Conservation (phyloP, 2,797 vertebrate genomes). For the Kryptopterus vitreolus region DNA sequence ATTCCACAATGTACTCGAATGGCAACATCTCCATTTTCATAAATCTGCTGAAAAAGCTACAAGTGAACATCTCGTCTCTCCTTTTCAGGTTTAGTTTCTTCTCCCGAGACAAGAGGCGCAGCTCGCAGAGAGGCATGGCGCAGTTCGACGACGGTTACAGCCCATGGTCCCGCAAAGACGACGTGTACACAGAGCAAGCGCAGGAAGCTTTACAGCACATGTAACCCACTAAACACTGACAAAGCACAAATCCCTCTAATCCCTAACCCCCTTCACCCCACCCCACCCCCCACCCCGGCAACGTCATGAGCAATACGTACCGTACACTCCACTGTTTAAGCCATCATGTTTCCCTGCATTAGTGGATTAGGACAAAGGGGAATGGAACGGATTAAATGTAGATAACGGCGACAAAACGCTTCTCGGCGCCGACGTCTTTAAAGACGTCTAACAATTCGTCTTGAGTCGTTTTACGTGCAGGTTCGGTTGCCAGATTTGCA, state of each 20-base stretch:
- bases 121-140: conserved; percentile 71
- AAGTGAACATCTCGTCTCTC: conserved; percentile 8
- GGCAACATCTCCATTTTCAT: too few species aligned
- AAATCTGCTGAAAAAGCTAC: neutral
- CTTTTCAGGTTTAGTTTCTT: conserved; percentile 95
- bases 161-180: conserved; percentile 82
- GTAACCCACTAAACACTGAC: conserved; percentile 66
- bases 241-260: conserved; percentile 44
- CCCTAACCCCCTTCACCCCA: conserved; percentile 39
- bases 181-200: conserved; percentile 89
- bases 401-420: conserved; percentile 6
- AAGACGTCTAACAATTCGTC: conserved; percentile 8
- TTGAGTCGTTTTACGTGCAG: neutral
- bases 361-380: conserved; percentile 12
- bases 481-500: neutral
- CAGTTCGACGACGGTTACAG: conserved; percentile 76
- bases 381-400: conserved; percentile 10
- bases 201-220: conserved; percentile 94
- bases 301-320: conserved; percentile 31
- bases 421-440: conserved; percentile 1
- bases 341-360: conserved; percentile 36
- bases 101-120: conserved; percentile 89
- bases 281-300: neutral
- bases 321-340: conserved; percentile 25
- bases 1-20: neutral